These are phyloP conservation scores for Lutjanus argentimaculatus DNA, from an alignment of 2,797 vertebrate species.

Conservation along the genomic window DNA sequence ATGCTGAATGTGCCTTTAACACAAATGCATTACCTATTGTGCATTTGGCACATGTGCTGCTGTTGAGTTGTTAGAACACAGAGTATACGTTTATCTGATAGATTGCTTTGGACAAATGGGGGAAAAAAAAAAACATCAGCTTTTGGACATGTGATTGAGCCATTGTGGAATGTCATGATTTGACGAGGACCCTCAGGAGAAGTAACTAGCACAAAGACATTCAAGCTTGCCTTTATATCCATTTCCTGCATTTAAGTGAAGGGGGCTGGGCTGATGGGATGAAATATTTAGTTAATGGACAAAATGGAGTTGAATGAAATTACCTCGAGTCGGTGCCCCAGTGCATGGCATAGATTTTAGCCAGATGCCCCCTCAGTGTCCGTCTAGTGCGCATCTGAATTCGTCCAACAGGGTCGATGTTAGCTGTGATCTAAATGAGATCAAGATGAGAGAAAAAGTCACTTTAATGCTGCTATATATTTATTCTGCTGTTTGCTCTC, in stretches of 20 bases:
- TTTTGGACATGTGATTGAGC: slow-evolving; percentile 4
- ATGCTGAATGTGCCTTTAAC: slow-evolving; percentile 23
- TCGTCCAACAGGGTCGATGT: slow-evolving; percentile 98
- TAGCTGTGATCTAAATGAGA: slow-evolving; percentile 94
- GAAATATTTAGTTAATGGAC: slow-evolving; percentile 57
- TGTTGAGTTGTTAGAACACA: slow-evolving; percentile 15
- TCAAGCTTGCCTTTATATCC: slow-evolving; percentile 53
- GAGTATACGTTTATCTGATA: slow-evolving; percentile 27
- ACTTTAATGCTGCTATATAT: not conserved
- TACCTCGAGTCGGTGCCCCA: slow-evolving; percentile 99
- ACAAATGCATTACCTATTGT: slow-evolving; percentile 24
- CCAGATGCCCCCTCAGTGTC: slow-evolving; percentile 98
- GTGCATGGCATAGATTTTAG: slow-evolving; percentile 99
- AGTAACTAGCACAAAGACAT: slow-evolving; percentile 49
- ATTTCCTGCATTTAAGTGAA: slow-evolving; percentile 59
- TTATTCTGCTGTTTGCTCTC: not conserved
- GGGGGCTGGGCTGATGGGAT: slow-evolving; percentile 30
- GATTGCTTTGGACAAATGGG: not conserved
- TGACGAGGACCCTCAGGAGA: slow-evolving; percentile 42
- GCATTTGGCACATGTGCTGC: slow-evolving; percentile 9
- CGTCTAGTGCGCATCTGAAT: slow-evolving; percentile 99
- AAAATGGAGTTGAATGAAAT: slow-evolving; percentile 56
- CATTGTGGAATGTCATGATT: slow-evolving; percentile 32
- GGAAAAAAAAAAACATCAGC: slow-evolving; percentile 8
- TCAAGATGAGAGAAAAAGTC: slow-evolving; percentile 40